Evolutionary conservation across 1,140 invertebrate genomes (phyloP).

Genomic region (Copidosoma floridanum): DNA sequence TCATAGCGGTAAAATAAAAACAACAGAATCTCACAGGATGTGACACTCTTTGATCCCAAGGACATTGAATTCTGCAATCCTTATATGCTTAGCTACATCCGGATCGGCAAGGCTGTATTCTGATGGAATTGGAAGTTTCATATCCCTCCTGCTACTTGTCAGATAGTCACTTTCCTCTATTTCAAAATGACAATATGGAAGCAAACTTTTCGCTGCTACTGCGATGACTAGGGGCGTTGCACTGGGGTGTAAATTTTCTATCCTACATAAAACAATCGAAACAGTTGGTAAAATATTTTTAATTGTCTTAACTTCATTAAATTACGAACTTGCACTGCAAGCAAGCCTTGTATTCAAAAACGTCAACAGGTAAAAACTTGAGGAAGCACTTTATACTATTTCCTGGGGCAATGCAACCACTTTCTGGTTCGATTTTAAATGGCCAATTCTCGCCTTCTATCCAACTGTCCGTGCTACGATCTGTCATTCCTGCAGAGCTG

Average conservation of each 20-base stretch:
- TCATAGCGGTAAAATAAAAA: background rate
- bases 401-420: constrained; percentile 33
- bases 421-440: constrained; percentile 40
- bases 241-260: constrained; percentile 42
- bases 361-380: constrained; percentile 41
- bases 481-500: constrained; percentile 32
- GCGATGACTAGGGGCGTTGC: constrained; percentile 29
- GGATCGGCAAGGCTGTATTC: constrained; percentile 31
- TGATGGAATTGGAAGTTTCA: constrained; percentile 30
- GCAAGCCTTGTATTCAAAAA: constrained; percentile 42
- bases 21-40: constrained; percentile 32
- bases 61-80: constrained; percentile 57
- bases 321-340: constrained; percentile 35
- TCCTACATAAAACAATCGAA: too few species aligned
- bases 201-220: constrained; percentile 44
- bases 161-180: constrained; percentile 58
- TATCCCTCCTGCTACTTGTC: constrained; percentile 49
- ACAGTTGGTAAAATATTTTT: background rate
- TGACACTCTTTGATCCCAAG: constrained; percentile 49
- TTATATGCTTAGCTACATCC: constrained; percentile 45
- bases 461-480: constrained; percentile 40
- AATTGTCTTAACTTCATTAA: background rate
- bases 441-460: constrained; percentile 38
- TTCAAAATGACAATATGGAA: constrained; percentile 60
- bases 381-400: constrained; percentile 32